phyloP scores from a whole-genome alignment of 2,113 vertebrate species.

The Beaufortia kweichowensis region DNA sequence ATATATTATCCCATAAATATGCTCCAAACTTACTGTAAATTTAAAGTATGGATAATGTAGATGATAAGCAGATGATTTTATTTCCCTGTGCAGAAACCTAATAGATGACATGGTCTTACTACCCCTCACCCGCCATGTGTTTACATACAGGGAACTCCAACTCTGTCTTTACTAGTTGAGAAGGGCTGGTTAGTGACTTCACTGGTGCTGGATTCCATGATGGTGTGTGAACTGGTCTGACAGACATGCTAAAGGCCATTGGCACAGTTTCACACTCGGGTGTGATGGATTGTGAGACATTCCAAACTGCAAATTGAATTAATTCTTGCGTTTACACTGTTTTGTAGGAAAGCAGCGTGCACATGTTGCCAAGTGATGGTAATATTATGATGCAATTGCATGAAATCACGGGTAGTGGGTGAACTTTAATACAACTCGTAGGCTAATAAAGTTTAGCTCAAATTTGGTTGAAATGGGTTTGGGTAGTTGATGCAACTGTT shows the following conservation, averaged over 20 bases:
- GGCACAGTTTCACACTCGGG: neutral
- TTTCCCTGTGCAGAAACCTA: neutral
- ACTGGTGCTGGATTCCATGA: conserved; percentile 28
- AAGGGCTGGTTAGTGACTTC: neutral
- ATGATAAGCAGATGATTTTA: neutral
- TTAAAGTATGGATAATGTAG: too few relatives aligned
- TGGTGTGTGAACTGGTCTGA: conserved; percentile 10
- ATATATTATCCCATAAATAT: too few relatives aligned
- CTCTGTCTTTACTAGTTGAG: neutral
- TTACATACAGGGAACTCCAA: conserved; percentile 23
- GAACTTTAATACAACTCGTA: neutral
- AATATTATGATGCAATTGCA: conserved; percentile 11
- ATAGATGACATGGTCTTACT: conserved; percentile 3
- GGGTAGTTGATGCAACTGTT: neutral
- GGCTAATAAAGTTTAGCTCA: neutral
- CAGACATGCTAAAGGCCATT: conserved; percentile 3
- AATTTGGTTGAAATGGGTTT: neutral
- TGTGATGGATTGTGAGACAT: conserved; percentile 21
- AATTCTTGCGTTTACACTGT: neutral
- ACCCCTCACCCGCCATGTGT: conserved; percentile 13
- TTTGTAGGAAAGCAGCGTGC: neutral
- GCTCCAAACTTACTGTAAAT: too few relatives aligned
- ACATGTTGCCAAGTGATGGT: neutral
- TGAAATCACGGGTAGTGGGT: conserved; percentile 3
- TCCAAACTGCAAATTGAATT: conserved; percentile 17